Evolutionary conservation across 2,797 vertebrate species (phyloP).

Genomic region (Calcarius lapponicus): DNA sequence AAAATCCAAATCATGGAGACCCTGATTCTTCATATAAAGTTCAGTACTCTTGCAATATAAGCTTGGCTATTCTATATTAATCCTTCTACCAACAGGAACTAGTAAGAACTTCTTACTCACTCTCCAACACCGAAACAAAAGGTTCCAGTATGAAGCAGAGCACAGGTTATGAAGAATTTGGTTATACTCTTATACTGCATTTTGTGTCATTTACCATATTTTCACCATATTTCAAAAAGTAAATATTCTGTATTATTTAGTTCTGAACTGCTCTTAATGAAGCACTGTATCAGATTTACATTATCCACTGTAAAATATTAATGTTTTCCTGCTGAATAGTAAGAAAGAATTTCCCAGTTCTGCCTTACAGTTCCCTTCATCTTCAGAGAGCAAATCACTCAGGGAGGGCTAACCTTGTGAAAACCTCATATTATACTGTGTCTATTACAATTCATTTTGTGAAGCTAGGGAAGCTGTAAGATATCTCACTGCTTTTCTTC

Average conservation of each 20-base stretch:
- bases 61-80: neutral
- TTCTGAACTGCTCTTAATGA: neutral
- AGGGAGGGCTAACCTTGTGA: neutral
- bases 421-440: neutral
- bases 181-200: neutral
- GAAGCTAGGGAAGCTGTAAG: neutral
- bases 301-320: neutral
- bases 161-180: neutral
- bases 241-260: neutral
- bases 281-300: fast-evolving
- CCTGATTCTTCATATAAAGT: neutral
- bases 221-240: neutral
- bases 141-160: neutral
- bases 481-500: neutral
- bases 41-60: neutral
- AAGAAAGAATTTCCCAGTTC: neutral
- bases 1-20: neutral
- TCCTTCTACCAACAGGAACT: neutral
- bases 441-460: neutral
- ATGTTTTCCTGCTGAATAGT: neutral
- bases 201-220: neutral
- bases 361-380: neutral
- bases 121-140: neutral
- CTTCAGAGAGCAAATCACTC: neutral
- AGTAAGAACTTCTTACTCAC: neutral